A percentile compares a stretch with the other conserved stretches of the same genome.
phyloP scores from a whole-genome alignment of 2,113 vertebrate species.

The Raphicerus campestris region DNA sequence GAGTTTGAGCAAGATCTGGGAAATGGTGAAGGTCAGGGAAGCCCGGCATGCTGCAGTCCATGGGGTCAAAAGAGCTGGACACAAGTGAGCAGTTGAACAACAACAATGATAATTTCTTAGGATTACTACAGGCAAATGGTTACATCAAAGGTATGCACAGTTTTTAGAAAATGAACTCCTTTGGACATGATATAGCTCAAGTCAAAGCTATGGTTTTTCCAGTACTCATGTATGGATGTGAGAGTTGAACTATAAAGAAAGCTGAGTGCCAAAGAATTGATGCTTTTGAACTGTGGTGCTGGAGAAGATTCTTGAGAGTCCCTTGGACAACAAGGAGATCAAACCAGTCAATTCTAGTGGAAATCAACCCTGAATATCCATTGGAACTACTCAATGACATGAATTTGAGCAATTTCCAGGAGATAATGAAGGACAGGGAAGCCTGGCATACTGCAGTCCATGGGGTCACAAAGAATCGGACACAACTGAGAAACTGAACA shows the following conservation, averaged over 20 bases:
- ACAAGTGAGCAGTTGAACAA: not conserved
- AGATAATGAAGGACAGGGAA: not conserved
- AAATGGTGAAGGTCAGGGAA: not conserved
- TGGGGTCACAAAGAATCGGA: not conserved
- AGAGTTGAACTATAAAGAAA: not conserved
- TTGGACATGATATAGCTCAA: not conserved
- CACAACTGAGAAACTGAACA: not conserved
- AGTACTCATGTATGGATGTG: not conserved
- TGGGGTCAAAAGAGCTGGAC: not conserved
- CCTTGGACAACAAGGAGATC: not conserved
- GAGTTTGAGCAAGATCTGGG: not conserved
- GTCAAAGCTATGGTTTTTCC: not conserved
- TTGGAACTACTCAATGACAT: not conserved
- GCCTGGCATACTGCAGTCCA: not conserved
- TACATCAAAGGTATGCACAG: not conserved
- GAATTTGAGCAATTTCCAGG: not conserved
- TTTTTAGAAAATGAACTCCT: slow-evolving; percentile 12
- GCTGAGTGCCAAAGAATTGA: not conserved
- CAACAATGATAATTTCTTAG: not conserved
- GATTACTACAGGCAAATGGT: not conserved
- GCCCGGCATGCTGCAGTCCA: not conserved
- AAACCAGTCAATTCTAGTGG: not conserved
- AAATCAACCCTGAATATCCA: not conserved
- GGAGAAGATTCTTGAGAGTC: not conserved
- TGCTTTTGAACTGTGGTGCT: not conserved